These are phyloP conservation scores for Triplophysa dalaica DNA, from an alignment of 2,113 vertebrate genomes.

Conservation along the genomic window DNA sequence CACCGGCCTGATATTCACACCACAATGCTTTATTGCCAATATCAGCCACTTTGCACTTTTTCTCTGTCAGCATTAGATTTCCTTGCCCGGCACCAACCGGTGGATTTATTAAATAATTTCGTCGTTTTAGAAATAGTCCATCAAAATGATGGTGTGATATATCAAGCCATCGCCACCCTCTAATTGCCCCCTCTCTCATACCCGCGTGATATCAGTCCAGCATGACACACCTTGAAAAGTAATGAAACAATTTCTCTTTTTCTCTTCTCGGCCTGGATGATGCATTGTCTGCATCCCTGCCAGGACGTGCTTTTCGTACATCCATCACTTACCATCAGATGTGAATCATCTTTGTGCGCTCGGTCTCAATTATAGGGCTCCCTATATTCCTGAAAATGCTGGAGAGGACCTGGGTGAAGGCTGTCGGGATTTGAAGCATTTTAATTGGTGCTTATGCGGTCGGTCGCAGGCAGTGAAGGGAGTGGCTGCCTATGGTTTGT, in stretches of 20 bases:
- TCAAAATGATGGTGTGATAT: constrained; percentile 44
- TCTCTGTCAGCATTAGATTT: constrained; percentile 44
- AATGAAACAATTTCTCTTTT: constrained; percentile 50
- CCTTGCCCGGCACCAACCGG: background rate
- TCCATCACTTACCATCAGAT: constrained; percentile 7
- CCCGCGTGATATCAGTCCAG: constrained; percentile 41
- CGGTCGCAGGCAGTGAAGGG: background rate
- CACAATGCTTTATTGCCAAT: constrained; percentile 44
- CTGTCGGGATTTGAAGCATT: background rate
- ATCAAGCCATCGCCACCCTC: background rate
- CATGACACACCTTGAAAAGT: constrained; percentile 38
- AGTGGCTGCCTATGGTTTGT: background rate
- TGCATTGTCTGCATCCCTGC: constrained; percentile 9
- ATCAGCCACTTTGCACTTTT: constrained; percentile 28
- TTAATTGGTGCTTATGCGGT: constrained; percentile 29
- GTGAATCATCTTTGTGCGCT: constrained; percentile 27
- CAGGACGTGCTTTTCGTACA: constrained; percentile 14
- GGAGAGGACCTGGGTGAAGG: background rate
- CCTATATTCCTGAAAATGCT: background rate
- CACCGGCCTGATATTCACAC: constrained; percentile 21
- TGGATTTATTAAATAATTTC: constrained; percentile 52
- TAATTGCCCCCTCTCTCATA: constrained; percentile 50
- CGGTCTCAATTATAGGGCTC: constrained; percentile 33
- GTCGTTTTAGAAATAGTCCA: constrained; percentile 47
- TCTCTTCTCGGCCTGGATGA: background rate